These are phyloP conservation scores for Xestobium rufovillosum DNA, from an alignment of 2,888 invertebrate genomes.

Conservation along the genomic window DNA sequence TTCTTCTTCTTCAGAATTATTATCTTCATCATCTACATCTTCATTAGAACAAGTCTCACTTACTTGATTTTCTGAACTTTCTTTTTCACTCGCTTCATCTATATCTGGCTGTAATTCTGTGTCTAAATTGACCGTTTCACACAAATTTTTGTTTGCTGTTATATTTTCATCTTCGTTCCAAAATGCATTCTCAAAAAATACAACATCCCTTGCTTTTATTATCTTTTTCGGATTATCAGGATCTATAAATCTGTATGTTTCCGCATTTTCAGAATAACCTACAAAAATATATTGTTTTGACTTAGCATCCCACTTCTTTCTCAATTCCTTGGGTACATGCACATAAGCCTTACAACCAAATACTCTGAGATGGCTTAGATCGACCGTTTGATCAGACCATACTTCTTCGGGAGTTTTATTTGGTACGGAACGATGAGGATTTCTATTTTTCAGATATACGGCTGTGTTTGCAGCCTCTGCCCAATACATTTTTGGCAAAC, in stretches of 20 bases:
- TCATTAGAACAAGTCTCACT: too few relatives aligned
- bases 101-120: too few relatives aligned
- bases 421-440: constrained; percentile 4
- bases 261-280: constrained; percentile 3
- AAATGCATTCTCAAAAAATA: background rate
- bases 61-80: too few relatives aligned
- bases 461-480: constrained; percentile 20
- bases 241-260: constrained; percentile 1
- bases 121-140: too few relatives aligned
- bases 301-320: constrained; percentile 11
- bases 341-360: constrained; percentile 12
- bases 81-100: too few relatives aligned
- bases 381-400: constrained; percentile 10
- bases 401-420: constrained; percentile 13
- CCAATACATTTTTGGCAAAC: constrained; percentile 5
- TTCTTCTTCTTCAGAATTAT: too few relatives aligned
- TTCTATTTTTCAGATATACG: constrained; percentile 15
- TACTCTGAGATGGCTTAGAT: constrained; percentile 13
- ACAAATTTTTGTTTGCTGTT: too few relatives aligned
- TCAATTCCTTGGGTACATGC: constrained; percentile 7
- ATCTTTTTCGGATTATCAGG: constrained; percentile 2
- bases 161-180: too few relatives aligned
- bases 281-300: constrained; percentile 4
- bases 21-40: too few relatives aligned
- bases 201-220: background rate